These are phyloP conservation scores for Achatina immaculata DNA, from an alignment of 1,140 invertebrate genomes.

Conservation along the genomic window DNA sequence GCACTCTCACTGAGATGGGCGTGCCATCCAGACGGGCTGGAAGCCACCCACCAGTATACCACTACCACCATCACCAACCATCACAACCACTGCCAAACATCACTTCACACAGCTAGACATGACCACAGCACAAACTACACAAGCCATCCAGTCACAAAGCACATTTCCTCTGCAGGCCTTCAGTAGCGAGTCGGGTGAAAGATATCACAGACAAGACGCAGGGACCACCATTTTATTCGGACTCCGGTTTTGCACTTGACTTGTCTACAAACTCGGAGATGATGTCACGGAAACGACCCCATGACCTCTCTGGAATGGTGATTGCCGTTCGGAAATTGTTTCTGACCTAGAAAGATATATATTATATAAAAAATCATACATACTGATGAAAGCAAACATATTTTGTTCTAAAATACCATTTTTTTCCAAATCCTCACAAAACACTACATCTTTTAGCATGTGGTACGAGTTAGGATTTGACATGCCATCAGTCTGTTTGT, in stretches of 20 bases:
- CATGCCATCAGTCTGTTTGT: no score
- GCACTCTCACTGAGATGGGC: neutral
- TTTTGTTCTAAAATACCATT: no score
- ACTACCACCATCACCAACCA: neutral
- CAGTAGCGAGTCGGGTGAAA: slow-evolving; percentile 1
- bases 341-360: slow-evolving; percentile 83
- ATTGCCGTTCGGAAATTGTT: slow-evolving; percentile 94
- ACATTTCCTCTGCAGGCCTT: slow-evolving; percentile 34
- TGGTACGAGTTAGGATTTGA: no score
- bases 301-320: slow-evolving; percentile 97
- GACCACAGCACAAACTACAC: neutral
- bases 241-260: slow-evolving; percentile 40
- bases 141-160: slow-evolving; percentile 35
- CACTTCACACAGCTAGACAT: slow-evolving; percentile 1
- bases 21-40: neutral
- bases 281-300: slow-evolving; percentile 95
- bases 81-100: neutral
- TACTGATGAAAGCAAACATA: no score
- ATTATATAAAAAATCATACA: neutral
- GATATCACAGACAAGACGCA: slow-evolving; percentile 36
- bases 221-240: neutral
- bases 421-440: no score
- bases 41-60: neutral
- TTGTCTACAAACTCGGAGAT: slow-evolving; percentile 80
- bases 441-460: no score